Conservation (phyloP, 1,140 invertebrate genomes). For the Pristionchus pacificus region DNA sequence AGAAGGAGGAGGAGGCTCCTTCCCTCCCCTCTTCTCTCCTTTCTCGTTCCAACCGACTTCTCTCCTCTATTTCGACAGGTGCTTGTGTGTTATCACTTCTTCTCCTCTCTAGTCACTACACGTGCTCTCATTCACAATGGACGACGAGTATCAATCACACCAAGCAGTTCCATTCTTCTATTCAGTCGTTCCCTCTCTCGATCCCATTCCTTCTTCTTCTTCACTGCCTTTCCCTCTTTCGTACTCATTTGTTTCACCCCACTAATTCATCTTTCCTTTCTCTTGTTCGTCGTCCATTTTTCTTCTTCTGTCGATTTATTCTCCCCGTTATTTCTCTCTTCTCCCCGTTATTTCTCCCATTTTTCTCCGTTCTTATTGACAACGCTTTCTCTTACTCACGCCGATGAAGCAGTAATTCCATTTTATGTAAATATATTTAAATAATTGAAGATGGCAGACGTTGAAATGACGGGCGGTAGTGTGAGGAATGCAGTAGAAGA, state of each 20-base stretch:
- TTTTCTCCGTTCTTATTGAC: not conserved
- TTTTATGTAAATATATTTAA: not conserved
- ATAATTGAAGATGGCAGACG: constrained; percentile 9
- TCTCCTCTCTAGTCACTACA: not conserved
- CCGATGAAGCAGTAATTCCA: constrained; percentile 3
- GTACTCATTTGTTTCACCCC: constrained; percentile 11
- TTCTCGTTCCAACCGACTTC: no score
- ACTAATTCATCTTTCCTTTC: not conserved
- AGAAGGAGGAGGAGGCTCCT: no score
- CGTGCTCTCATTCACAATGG: not conserved
- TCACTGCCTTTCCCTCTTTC: not conserved
- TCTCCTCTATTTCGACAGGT: not conserved
- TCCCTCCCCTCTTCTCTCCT: no score
- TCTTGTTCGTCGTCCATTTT: not conserved
- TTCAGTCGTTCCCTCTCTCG: constrained; percentile 1
- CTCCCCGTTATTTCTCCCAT: not conserved
- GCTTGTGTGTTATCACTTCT: constrained; percentile 4
- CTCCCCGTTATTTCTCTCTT: not conserved
- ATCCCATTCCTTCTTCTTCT: not conserved
- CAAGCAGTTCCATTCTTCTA: not conserved
- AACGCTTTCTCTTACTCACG: not conserved
- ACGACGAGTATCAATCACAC: not conserved
- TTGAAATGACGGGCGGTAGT: constrained; percentile 6
- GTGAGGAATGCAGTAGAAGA: constrained; percentile 30
- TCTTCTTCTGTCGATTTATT: not conserved